Base-by-base conservation (phyloP, 2,888 invertebrate species). In the Oligia fasciuncula region DNA sequence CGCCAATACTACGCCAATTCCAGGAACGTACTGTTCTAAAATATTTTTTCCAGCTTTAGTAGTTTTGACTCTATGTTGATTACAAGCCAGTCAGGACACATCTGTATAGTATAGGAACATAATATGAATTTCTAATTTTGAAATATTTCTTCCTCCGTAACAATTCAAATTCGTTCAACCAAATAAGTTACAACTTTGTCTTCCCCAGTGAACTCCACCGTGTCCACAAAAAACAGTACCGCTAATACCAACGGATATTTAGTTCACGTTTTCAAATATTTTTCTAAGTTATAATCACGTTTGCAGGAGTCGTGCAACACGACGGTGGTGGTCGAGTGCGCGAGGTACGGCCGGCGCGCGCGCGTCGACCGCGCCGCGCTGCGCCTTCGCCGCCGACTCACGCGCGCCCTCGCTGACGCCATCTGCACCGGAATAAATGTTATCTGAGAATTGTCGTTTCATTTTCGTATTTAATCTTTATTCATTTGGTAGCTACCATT, bases 221-320 rank as follows among this genome's bases (percentile, higher is more conserved):
- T 51, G n/a, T 69, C 63, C 54, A 67, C 73, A 73, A 67, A 69
- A 71, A 82, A 81, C 79, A 75, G 81, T 81, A 73, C 67, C n/a
- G 43, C 69, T 77, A 87, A 83, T 78, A 83, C 76, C 57, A 40
- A 80, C 78, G 73, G 70, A 85, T 85, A 86, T 85, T 83, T 88
- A 83, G 81, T 85, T 88, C 86, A 88, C 89, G 88, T 88, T 90
- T 87, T 85, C 86, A 86, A 87, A 89, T 85, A 87, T 86, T 89
- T 83, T 84, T 88, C 87, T 87, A 88, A 85, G 79, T 85, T 91
- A 88, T 85, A 85, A 85, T 89, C 87, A 87, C 86, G 90, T 89
- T 94, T 86, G 74, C 94, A 97, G 97, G 95, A 95, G 88, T 94
- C 95, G 90, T 97, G 97, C 94, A 96, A 97, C 92, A 91, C 94